Percentiles rank a stretch among this genome's conserved stretches.
Conservation (phyloP, 2,888 invertebrate genomes). For the Coronaproctus castanopsis region DNA sequence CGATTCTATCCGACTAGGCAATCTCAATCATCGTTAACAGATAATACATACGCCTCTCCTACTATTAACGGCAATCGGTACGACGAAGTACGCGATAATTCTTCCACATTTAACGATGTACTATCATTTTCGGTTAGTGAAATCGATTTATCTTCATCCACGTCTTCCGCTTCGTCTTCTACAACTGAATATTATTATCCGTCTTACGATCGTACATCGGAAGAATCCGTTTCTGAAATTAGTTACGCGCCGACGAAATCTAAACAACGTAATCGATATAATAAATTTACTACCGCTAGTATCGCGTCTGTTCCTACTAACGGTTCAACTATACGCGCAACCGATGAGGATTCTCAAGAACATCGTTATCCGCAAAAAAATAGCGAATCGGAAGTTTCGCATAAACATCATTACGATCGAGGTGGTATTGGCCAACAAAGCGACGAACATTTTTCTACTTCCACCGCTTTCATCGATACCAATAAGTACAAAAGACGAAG, state of each 20-base stretch:
- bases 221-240: neutral
- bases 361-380: neutral
- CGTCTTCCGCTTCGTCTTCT: neutral
- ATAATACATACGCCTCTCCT: no score
- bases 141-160: neutral
- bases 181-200: neutral
- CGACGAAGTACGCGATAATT: no score
- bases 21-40: no score
- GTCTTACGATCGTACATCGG: slow-evolving; percentile 5
- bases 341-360: neutral
- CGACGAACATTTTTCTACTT: neutral
- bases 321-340: neutral
- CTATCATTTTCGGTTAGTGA: neutral
- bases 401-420: neutral
- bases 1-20: neutral
- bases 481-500: slow-evolving; percentile 3
- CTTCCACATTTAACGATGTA: no score
- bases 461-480: neutral
- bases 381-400: no score
- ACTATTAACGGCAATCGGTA: no score
- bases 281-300: neutral
- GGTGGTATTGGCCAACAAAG: neutral
- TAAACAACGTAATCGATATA: neutral
- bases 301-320: neutral
- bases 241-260: neutral